Percentiles rank a stretch among this genome's conserved stretches.
Evolutionary conservation across 2,888 invertebrate genomes (phyloP).

Genomic region (Fragum whitleyi): DNA sequence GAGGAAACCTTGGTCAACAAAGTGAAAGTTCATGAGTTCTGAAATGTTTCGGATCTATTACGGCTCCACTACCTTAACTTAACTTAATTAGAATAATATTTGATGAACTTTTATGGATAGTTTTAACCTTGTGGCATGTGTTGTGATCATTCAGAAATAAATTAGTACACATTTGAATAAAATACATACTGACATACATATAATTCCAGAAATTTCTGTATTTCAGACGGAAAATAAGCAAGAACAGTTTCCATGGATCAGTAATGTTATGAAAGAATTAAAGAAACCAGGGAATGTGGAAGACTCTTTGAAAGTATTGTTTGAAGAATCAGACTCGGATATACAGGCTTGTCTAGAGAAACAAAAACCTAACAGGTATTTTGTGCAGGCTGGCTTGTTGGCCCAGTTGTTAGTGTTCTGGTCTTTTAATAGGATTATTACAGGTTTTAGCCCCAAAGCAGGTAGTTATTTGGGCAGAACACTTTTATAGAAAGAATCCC

Average conservation of each 20-base stretch:
- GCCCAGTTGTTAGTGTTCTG: neutral
- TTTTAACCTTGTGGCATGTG: too few species aligned
- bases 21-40: too few species aligned
- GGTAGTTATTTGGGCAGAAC: neutral
- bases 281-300: slow-evolving; percentile 7
- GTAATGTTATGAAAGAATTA: neutral
- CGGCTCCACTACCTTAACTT: too few species aligned
- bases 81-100: too few species aligned
- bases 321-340: slow-evolving; percentile 27
- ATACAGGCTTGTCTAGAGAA: slow-evolving; percentile 45
- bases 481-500: too few species aligned
- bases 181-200: too few species aligned
- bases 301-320: neutral
- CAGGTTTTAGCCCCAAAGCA: neutral
- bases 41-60: too few species aligned
- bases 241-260: slow-evolving; percentile 4
- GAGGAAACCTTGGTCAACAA: too few species aligned
- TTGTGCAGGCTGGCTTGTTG: neutral
- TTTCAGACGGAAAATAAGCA: slow-evolving; percentile 4
- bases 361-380: slow-evolving; percentile 43
- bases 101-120: too few species aligned
- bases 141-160: too few species aligned
- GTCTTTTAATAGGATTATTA: neutral
- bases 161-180: too few species aligned
- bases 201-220: too few species aligned